These are phyloP conservation scores for Hyposoter didymator DNA, from an alignment of 2,888 invertebrate genomes.

Conservation along the genomic window DNA sequence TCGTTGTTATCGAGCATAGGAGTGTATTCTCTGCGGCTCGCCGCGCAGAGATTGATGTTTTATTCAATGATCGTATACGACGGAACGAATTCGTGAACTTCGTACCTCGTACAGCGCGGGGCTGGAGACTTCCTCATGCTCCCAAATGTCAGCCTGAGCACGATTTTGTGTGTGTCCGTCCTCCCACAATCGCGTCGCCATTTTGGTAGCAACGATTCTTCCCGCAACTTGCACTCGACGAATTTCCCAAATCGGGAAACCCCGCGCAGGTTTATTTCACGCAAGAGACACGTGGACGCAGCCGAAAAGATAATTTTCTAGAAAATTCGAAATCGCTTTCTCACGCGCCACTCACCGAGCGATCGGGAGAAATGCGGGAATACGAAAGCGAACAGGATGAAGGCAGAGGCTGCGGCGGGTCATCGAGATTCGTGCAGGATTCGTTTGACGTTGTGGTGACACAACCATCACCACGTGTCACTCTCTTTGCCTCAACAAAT, in stretches of 20 bases:
- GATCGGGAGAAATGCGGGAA: conserved; percentile 50
- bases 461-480: background rate
- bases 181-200: background rate
- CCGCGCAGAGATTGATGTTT: conserved; percentile 37
- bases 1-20: background rate
- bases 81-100: conserved; percentile 53
- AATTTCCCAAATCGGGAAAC: background rate
- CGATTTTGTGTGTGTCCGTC: background rate
- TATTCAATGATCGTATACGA: conserved; percentile 50
- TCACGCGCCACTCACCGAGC: conserved; percentile 15
- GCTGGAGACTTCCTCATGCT: conserved; percentile 27
- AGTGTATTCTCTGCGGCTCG: background rate
- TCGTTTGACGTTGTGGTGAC: conserved; percentile 40
- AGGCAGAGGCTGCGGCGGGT: conserved; percentile 45
- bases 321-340: conserved; percentile 65
- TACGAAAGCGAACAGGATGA: conserved; percentile 39
- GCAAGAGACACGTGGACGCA: too few species aligned
- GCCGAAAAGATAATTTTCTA: conserved; percentile 25
- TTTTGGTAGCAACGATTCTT: background rate
- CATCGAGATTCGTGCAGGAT: conserved; percentile 47
- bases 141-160: background rate
- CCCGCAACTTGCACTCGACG: background rate
- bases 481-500: background rate
- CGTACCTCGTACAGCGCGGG: conserved; percentile 21
- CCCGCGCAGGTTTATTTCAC: too few species aligned